phyloP scores from a whole-genome alignment of 2,113 vertebrate species.

The Erythrolamprus reginae region DNA sequence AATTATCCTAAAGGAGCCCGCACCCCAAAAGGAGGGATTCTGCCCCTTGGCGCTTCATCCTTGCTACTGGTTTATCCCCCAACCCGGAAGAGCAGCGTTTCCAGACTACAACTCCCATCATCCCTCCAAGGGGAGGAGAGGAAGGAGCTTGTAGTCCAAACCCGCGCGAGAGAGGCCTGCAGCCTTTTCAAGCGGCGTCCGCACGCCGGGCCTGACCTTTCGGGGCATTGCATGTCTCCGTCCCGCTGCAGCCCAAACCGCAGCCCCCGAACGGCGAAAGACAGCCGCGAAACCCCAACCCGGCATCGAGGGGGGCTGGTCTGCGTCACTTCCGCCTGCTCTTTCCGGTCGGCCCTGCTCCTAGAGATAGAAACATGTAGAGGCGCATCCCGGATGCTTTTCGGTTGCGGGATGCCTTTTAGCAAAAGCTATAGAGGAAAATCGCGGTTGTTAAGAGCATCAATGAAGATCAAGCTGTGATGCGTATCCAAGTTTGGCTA shows the following conservation, averaged over 20 bases:
- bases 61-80: background rate
- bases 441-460: background rate
- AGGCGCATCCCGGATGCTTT: background rate
- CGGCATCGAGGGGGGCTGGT: background rate
- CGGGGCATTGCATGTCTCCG: slow-evolving; percentile 29
- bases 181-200: background rate
- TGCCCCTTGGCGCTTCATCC: background rate
- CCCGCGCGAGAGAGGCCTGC: background rate
- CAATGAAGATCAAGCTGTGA: background rate
- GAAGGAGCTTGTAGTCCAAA: background rate
- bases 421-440: background rate
- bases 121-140: background rate
- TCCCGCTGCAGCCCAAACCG: background rate
- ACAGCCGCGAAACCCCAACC: background rate
- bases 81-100: background rate
- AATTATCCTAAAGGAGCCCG: background rate
- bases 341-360: background rate
- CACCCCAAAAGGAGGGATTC: background rate
- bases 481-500: background rate
- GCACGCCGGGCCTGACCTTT: slow-evolving; percentile 27
- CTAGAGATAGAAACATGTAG: background rate
- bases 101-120: background rate
- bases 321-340: fast-evolving
- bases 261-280: background rate
- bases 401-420: background rate